Evolutionary conservation across 2,113 vertebrate species (phyloP).

Genomic region (Paradoxurus hermaphroditus): DNA sequence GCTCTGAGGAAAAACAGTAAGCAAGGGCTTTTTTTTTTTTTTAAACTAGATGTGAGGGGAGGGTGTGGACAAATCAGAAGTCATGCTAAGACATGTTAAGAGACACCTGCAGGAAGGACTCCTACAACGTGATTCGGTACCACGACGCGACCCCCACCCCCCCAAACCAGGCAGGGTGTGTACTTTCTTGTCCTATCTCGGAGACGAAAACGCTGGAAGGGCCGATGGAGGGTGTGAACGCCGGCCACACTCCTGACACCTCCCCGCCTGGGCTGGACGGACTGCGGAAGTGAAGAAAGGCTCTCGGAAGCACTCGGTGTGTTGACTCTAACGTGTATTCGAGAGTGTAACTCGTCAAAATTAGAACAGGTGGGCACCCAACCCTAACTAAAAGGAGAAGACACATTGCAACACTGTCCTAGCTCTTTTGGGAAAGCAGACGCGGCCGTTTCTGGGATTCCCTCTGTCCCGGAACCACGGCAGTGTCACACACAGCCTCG

Average conservation of each 20-base stretch:
- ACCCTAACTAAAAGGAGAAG: neutral
- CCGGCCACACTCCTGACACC: neutral
- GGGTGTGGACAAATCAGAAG: neutral
- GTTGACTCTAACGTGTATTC: neutral
- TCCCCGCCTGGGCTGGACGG: neutral
- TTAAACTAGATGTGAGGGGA: neutral
- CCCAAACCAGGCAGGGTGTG: neutral
- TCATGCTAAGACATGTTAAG: neutral
- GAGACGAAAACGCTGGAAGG: neutral
- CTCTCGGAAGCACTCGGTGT: neutral
- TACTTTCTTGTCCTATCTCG: neutral
- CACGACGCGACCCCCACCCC: neutral
- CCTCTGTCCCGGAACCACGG: neutral
- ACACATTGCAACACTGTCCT: accelerated
- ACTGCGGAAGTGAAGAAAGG: neutral
- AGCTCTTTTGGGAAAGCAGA: neutral
- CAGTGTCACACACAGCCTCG: neutral
- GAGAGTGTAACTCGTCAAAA: neutral
- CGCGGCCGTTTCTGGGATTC: neutral
- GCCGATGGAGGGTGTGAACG: neutral
- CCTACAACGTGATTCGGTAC: neutral
- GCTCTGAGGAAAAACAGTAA: neutral
- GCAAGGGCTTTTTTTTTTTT: neutral
- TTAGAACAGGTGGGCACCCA: neutral
- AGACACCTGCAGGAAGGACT: neutral